Percentiles rank a stretch among this genome's conserved stretches.
phyloP scores from a whole-genome alignment of 2,113 vertebrate genomes.

The Pseudolaguvia tuberculata region DNA sequence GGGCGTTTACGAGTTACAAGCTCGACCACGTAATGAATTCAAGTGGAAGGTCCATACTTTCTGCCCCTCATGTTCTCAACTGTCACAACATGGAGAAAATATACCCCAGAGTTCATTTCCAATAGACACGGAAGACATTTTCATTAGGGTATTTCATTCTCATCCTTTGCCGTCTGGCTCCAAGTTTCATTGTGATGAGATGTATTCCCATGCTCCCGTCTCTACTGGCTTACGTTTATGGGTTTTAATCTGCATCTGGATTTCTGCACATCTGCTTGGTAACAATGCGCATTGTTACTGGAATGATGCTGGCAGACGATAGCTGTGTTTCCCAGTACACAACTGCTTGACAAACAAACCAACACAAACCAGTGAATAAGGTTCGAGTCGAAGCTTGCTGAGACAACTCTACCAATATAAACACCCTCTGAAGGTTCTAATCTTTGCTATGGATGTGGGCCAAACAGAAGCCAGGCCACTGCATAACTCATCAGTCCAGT shows the following conservation, averaged over 20 bases:
- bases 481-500: background rate
- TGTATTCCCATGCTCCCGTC: background rate
- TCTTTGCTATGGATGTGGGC: slow-evolving; percentile 53
- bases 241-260: background rate
- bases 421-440: slow-evolving; percentile 61
- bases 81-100: background rate
- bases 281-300: slow-evolving; percentile 2
- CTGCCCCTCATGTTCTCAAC: background rate
- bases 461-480: slow-evolving; percentile 35
- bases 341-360: slow-evolving; percentile 44
- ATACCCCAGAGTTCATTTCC: background rate
- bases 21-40: too few relatives aligned
- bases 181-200: background rate
- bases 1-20: too few relatives aligned
- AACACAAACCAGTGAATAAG: slow-evolving; percentile 16
- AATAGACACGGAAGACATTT: background rate
- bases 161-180: background rate
- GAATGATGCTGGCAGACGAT: slow-evolving; percentile 28
- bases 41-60: too few relatives aligned
- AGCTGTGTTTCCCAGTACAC: slow-evolving; percentile 32
- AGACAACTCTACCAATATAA: background rate
- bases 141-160: too few relatives aligned
- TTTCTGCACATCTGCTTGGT: slow-evolving; percentile 3
- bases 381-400: slow-evolving; percentile 39
- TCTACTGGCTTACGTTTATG: background rate